Conservation (phyloP, 2,888 invertebrate species). For the Dryobotodes eremita region DNA sequence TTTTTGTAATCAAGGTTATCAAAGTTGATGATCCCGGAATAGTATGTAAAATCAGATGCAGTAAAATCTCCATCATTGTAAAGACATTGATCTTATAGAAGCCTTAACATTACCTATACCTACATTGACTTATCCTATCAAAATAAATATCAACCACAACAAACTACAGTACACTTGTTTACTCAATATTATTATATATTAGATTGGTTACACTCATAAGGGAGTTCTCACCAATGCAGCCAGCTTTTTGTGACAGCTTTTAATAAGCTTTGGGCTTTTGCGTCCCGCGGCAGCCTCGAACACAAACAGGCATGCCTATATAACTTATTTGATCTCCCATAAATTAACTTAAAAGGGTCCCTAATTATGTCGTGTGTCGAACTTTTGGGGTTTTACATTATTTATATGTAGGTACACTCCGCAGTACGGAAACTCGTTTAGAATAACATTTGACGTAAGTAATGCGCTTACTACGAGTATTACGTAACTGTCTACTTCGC, state of each 20-base stretch:
- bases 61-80: no score
- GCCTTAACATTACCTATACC: neutral
- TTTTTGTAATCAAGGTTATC: neutral
- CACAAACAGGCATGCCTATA: constrained; percentile 55
- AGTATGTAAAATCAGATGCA: neutral
- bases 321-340: constrained; percentile 76
- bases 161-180: constrained; percentile 34
- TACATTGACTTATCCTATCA: neutral
- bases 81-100: neutral
- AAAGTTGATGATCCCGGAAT: neutral
- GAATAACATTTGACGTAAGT: constrained; percentile 57
- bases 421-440: constrained; percentile 48
- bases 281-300: constrained; percentile 73
- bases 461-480: constrained; percentile 52
- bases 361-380: constrained; percentile 69
- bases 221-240: constrained; percentile 74
- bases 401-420: constrained; percentile 56
- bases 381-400: constrained; percentile 66
- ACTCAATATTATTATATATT: constrained; percentile 71
- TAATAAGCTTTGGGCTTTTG: constrained; percentile 87
- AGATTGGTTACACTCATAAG: constrained; percentile 74
- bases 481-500: constrained; percentile 20
- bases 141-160: constrained; percentile 6
- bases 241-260: constrained; percentile 85
- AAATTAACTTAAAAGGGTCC: constrained; percentile 70